phyloP scores from a whole-genome alignment of 2,888 invertebrate genomes.

The Toxonevra muliebris region DNA sequence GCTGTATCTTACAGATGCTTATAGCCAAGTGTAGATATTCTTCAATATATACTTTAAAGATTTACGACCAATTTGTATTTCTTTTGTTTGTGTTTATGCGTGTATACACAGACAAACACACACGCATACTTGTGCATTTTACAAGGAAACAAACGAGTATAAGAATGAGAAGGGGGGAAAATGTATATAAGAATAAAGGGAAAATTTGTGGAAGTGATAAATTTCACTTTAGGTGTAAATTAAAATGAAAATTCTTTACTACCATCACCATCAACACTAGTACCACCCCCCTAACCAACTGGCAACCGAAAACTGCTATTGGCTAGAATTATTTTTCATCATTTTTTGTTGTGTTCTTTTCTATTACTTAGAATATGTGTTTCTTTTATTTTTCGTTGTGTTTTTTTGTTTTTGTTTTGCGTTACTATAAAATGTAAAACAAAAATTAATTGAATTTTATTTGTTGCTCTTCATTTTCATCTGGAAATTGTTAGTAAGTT shows the following conservation, averaged over 20 bases:
- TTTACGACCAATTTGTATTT: constrained; percentile 8
- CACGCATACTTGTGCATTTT: background rate
- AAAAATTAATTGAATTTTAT: constrained; percentile 8
- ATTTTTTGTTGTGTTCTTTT: background rate
- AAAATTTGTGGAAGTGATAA: constrained; percentile 20
- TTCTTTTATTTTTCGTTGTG: background rate
- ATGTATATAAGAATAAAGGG: background rate
- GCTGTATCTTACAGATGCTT: background rate
- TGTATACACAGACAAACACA: background rate
- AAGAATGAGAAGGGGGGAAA: too few species aligned
- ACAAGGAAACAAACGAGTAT: background rate
- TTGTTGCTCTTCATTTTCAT: background rate
- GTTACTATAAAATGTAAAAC: background rate
- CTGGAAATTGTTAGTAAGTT: too few species aligned
- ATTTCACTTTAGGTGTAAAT: constrained; percentile 28
- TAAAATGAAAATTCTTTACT: constrained; percentile 8
- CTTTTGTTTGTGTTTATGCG: background rate
- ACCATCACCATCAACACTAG: too few species aligned
- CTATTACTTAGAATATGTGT: background rate
- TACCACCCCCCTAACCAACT: too few species aligned
- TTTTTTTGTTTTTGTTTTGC: background rate
- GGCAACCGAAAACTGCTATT: too few species aligned
- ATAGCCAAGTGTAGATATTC: background rate
- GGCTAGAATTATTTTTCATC: background rate
- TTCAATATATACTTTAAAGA: constrained; percentile 2